Evolutionary conservation across 1,140 invertebrate species (phyloP), one percentile per base, ranked within the genome.

Genomic region (Rhopalosiphum maidis): DNA sequence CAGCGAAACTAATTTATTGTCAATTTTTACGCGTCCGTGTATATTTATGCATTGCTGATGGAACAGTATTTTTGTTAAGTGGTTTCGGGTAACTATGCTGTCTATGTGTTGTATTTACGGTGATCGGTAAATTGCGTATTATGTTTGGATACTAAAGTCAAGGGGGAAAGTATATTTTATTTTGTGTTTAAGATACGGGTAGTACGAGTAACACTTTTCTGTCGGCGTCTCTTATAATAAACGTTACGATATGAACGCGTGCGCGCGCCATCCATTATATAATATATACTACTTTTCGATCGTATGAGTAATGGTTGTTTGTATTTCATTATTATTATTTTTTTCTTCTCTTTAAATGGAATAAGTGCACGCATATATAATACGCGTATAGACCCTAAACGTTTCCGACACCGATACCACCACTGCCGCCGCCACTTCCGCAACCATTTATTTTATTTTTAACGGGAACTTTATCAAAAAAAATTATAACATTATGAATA

Each of bases 301-400:
- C 46, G 48, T 15, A 48, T 87, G 86, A 87, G 43, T 87, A 87
- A 87, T 87, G 86, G 86, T 87, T 87, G n/a, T 87, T 48, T 87
- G 48, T 48, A 23, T 23, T n/a, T 77, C 60, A n/a, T 22, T 35
- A 18, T 48, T 48, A 48, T 87, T 87, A n/a, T 48, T 87, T 87
- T 48, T 48, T 21, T 37, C 6, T 83, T 86, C 11, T 22, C 23
- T 43, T 43, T 46, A 30, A 51, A 87, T 87, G 46, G 86, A 51
- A 18, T 18, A 51, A 22, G 43, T 41, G 41, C 30, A 11, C 3
- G 30, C 2, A 30, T 6, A 30, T 82, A 82, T 37, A 83, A 37
- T 37, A 83, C 8, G 22, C 7, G 22, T 25, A 23, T 18, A 25
- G 30, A n/a, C 1, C 86, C 21, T 87, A 51, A 87, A 87, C 46